Evolutionary conservation across 53 echinoderm and acorn worm species (phyloP), one percentile per base, ranked within the genome.

Genomic region (Stichopus horrens): DNA sequence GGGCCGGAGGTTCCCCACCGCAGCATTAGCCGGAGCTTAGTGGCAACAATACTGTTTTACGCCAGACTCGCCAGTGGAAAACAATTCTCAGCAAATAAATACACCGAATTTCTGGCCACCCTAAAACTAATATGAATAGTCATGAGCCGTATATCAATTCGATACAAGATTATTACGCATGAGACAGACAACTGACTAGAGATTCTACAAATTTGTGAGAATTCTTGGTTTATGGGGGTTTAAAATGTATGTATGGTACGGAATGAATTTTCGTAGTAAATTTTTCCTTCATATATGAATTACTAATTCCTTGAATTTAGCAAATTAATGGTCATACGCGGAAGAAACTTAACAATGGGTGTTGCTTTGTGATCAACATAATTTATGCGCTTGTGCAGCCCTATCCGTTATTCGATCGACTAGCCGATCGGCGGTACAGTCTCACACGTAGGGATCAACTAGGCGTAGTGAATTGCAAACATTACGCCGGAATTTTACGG

Each of bases 271-370:
- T 37, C 37, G 37, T 37, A 37, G 37, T 37, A 37, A 37, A 37
- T 37, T 37, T 37, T 37, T 37, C 37, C 37, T 0, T 37, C 37
- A 2, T 37, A 37, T 37, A 37, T 37, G 37, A 37, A 37, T 2
- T 37, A 37, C 0, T 37, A 37, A 37, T 37, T 59, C 21, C 7
- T 16, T 19, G 14, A 71, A 71, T 71, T 71, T 20, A 71, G 71
- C 19, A 71, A 37, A 18, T 20, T 13, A 18, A 16, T 71, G 6
- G 71, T 20, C 19, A 22, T 7, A 56, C 81, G 81, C 81, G 81
- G 81, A 81, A 81, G 81, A 81, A 81, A 81, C 23, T 58, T 81
- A 81, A 81, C 81, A 81, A 81, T 81, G 81, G 81, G 81, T 81
- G 81, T 81, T 56, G 81, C 56, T 81, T 81, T n/a, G 6, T 19